These are phyloP conservation scores for Mixornis gularis DNA, from an alignment of 2,113 vertebrate species.

Conservation along the genomic window DNA sequence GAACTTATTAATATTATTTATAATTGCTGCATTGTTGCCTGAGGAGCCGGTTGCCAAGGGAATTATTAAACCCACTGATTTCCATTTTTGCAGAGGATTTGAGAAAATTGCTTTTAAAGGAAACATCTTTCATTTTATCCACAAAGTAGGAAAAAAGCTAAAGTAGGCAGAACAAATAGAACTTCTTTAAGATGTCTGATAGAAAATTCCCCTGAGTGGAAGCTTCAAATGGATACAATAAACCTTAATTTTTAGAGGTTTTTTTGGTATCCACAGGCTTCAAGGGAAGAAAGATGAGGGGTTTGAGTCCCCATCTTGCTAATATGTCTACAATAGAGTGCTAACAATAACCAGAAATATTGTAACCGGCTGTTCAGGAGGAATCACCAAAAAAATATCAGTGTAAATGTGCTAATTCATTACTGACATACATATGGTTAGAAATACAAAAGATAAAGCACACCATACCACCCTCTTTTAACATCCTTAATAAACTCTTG, in stretches of 20 bases:
- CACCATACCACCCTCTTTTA: not conserved
- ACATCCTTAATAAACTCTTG: not conserved
- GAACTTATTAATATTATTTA: constrained; percentile 61
- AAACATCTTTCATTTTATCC: constrained; percentile 64
- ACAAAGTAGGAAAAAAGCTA: constrained; percentile 54
- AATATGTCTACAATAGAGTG: not conserved
- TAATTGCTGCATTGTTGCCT: constrained; percentile 58
- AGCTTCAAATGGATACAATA: constrained; percentile 53
- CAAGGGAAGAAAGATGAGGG: not conserved
- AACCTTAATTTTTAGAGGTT: constrained; percentile 51
- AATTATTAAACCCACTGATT: constrained; percentile 59
- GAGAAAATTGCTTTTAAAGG: constrained; percentile 62
- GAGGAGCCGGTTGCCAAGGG: constrained; percentile 44
- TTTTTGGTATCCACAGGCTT: constrained; percentile 23
- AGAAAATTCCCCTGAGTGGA: constrained; percentile 58
- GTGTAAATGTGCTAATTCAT: not conserved
- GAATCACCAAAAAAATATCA: not conserved
- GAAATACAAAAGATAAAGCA: not conserved
- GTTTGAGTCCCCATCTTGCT: not conserved
- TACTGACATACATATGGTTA: not conserved
- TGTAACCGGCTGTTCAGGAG: not conserved
- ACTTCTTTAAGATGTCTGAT: constrained; percentile 59
- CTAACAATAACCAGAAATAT: not conserved
- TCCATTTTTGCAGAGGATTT: constrained; percentile 53
- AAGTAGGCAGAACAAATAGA: constrained; percentile 73